Evolutionary conservation across 2,113 vertebrate genomes (phyloP), one percentile per base, ranked within the genome.

Genomic region (Murina feae): DNA sequence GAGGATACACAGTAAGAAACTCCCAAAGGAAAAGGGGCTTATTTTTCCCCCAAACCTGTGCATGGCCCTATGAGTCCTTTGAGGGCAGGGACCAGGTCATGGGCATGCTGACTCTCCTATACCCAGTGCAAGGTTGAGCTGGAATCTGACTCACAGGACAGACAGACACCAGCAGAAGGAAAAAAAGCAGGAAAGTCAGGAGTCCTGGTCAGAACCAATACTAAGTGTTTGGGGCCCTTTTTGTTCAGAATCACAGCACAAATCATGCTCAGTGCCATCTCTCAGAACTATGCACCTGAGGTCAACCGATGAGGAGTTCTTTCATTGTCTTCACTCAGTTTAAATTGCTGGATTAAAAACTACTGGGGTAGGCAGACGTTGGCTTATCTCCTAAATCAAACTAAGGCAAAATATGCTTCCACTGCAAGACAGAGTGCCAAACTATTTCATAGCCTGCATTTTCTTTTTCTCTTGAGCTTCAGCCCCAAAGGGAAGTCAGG

Each of bases 301-400:
- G 47, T 47, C 63, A 80, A 13, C 71, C 6, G 21, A 69, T 25
- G 20, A 18, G 6, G 23, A 35, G 9, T 25, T 39, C 87, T 75
- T 39, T 53, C 65, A 5, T 6, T 74, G 55, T 58, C 66, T 95
- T 72, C 84, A 42, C 90, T 84, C 47, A 18, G 1, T 69, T 91
- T 66, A 82, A 95, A 66, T 65, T 32, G 60, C 86, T 58, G n/a
- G 51, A 23, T 58, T 58, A 69, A 51, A 82, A 89, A 71, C 76
- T n/a, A 81, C 92, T 90, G 82, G 88, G 51, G 35, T 86, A 47
- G 88, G 80, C 76, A 94, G 87, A 80, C 47, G 9, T 23, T 7
- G 72, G 90, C 90, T 97, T 89, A 80, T 96, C 87, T 94, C 83
- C 89, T 69, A 78, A 89, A 69, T 83, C 89, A 84, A 55, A 39